A percentile compares a stretch with the other conserved stretches of the same genome.
Evolutionary conservation across 2,797 vertebrate genomes (phyloP).

Genomic region (Chelon auratus): DNA sequence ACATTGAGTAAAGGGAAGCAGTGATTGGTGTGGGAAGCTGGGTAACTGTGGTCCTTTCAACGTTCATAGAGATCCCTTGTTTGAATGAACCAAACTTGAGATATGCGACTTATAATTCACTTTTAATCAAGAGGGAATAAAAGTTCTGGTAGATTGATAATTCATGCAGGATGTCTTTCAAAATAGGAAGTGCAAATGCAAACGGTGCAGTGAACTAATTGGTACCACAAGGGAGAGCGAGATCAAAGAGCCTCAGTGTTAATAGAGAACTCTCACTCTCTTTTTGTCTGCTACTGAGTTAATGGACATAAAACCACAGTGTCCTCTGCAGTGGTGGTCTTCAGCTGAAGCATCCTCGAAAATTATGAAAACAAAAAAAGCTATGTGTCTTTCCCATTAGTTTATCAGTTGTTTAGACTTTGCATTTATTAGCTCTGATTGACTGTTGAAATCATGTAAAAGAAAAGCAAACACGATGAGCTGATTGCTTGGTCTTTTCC

Average conservation of each 20-base stretch:
- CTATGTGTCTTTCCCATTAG: neutral
- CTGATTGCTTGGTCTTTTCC: neutral
- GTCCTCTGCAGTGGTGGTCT: slow-evolving; percentile 49
- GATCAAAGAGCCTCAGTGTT: slow-evolving; percentile 72
- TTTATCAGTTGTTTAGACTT: neutral
- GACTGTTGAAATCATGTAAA: neutral
- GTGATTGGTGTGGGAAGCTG: slow-evolving; percentile 7
- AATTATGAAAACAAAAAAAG: neutral
- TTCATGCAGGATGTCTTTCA: slow-evolving; percentile 71
- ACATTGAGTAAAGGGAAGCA: slow-evolving; percentile 9
- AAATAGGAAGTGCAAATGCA: slow-evolving; percentile 65
- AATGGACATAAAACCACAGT: slow-evolving; percentile 54
- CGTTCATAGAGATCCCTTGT: neutral
- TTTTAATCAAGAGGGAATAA: slow-evolving; percentile 50
- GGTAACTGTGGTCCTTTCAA: slow-evolving; percentile 8
- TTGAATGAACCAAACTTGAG: slow-evolving; percentile 31
- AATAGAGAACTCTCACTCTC: slow-evolving; percentile 55
- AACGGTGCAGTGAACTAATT: slow-evolving; percentile 73
- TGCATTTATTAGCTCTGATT: slow-evolving; percentile 8
- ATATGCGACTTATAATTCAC: slow-evolving; percentile 35
- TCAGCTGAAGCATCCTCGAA: slow-evolving; percentile 30
- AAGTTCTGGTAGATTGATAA: slow-evolving; percentile 63
- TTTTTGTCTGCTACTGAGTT: slow-evolving; percentile 39
- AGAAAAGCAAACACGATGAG: neutral
- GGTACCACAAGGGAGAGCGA: slow-evolving; percentile 72